Base-by-base conservation (phyloP, 2,888 invertebrate genomes). In the Fragum whitleyi region DNA sequence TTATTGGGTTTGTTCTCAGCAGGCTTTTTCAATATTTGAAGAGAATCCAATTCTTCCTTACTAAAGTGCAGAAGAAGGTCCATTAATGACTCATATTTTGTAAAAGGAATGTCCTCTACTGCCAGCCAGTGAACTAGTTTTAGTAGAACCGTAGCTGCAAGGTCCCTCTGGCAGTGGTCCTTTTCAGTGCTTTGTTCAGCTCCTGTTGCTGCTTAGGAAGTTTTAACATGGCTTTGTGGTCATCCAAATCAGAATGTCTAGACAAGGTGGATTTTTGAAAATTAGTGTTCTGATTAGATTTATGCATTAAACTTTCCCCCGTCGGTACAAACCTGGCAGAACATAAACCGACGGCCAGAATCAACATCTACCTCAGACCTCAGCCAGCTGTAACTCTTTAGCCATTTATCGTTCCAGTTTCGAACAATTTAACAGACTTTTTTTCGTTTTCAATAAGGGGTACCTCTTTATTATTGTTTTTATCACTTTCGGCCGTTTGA, bases 41-140 rank as follows among this genome's bases (percentile, higher is more conserved):
- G 53, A n/a, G 53, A 16, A 53, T 53, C 53, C 53, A 39, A 39
- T n/a, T 57, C 74, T 32, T 57, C 11, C 14, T 70, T 47, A 14
- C 42, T 29, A 21, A 76, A 53, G 28, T 69, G 39, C 65, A 73
- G 57, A 28, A 73, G 32, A 36, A 80, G 36, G 19, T 59, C 47
- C 9, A 80, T 19, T 53, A 80, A 68, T 21, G 80, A 69, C 36
- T 75, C 57, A 21, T 72, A 80, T 61, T 80, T 80, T 0, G 51
- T 47, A 5, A 76, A 19, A 1, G 75, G 61, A 6, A 76, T 19
- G 51, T 80, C 53, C 68, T 80, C 76, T 23, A 36, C 6, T 6
- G 39, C 68, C 67, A 76, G 23, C 79, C 79, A 79, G 26, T 74
- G 55, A n/a, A 61, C 1, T n/a, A 28, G 26, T 21, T 69, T 62